Evolutionary conservation across 2,797 vertebrate genomes (phyloP).

Genomic region (Lithobates sylvaticus): DNA sequence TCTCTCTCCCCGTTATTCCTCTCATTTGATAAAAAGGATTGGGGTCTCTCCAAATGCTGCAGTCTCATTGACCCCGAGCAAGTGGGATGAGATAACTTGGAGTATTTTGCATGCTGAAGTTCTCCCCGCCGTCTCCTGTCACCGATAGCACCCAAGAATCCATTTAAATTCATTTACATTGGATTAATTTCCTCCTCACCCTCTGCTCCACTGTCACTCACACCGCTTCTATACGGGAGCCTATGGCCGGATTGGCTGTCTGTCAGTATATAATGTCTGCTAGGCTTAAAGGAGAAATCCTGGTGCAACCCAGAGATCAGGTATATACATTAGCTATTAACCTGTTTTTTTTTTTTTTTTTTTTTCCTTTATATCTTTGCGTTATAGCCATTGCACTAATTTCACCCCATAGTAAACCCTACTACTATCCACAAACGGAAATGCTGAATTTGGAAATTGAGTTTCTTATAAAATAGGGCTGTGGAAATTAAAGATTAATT

Average conservation of each 20-base stretch:
- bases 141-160: constrained; percentile 66
- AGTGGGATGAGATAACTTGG: constrained; percentile 63
- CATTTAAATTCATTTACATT: constrained; percentile 72
- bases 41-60: constrained; percentile 64
- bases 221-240: constrained; percentile 59
- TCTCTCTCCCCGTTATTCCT: constrained; percentile 47
- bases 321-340: no score
- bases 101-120: constrained; percentile 66
- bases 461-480: no score
- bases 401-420: no score
- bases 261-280: no score
- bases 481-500: no score
- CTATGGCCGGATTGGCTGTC: constrained; percentile 62
- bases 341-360: no score
- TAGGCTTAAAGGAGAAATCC: no score
- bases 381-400: no score
- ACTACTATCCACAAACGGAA: no score
- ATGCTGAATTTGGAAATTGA: no score
- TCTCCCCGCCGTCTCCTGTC: constrained; percentile 67
- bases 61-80: constrained; percentile 66
- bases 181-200: constrained; percentile 71
- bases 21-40: constrained; percentile 65
- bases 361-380: no score
- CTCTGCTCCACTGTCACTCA: constrained; percentile 66
- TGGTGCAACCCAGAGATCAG: no score